Evolutionary conservation across 2,797 vertebrate species (phyloP), one percentile per base, ranked within the genome.

Genomic region (Petrocephalus sullivani): DNA sequence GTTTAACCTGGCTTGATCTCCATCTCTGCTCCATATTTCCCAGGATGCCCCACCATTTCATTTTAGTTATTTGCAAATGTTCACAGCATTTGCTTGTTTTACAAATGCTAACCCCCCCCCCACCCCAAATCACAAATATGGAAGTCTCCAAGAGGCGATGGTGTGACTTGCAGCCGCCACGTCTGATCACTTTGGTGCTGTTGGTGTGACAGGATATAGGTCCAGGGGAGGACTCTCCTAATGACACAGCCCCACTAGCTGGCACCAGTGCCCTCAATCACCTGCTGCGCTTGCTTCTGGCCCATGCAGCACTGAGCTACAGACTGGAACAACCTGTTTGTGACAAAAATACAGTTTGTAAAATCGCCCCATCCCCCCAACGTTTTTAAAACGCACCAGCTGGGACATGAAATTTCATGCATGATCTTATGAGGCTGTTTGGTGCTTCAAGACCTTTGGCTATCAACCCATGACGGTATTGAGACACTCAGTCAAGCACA

Each of bases 281-380:
- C 98, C 95, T 99, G 98, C 95, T 99, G 98, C 90, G 98, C 98
- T 92, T 99, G 98, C 91, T 99, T 99, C 95, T 99, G 98, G 90
- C 98, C 98, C 98, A 99, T 99, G 93, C 98, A 99, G 95, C 98
- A 99, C 95, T 99, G 98, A 87, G 98, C 98, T 23, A 99, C 98
- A 0, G 98, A 99, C 95, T 99, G 98, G 96, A 99, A 99, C 95
- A 99, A 94, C 95, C 98, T 99, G 93, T 6, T 90, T 28, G n/a
- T 33, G 19, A 84, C 49, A 23, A 84, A 28, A 23, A 21, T 21
- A 56, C 51, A 56, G 12, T 54, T 53, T 64, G 5, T 21, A 61
- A 61, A 61, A 21, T n/a, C 1, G 4, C 60, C n/a, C 16, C 60
- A 19, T 46, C 58, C 14, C n/a, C n/a, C 49, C 8, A 82, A 75